These are phyloP conservation scores for Caenorhabditis angaria DNA, from an alignment of 2,888 invertebrate species.

Conservation along the genomic window DNA sequence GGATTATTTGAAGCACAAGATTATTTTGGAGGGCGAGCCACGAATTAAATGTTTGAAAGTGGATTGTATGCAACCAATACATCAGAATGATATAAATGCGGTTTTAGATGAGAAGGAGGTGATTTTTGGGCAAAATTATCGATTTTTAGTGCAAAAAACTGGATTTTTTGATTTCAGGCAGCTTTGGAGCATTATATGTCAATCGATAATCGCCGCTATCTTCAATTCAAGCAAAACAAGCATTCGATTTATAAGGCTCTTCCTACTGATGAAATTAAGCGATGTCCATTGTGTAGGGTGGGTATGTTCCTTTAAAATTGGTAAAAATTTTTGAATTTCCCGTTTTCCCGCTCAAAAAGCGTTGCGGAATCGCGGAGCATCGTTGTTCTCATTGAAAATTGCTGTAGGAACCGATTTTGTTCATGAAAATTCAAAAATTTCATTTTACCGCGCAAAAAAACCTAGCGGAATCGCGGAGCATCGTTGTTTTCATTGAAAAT, in stretches of 20 bases:
- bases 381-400: no score
- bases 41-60: slow-evolving; percentile 44
- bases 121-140: no score
- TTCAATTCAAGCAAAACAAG: slow-evolving; percentile 53
- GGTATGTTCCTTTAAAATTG: neutral
- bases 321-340: neutral
- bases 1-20: slow-evolving; percentile 45
- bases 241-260: slow-evolving; percentile 40
- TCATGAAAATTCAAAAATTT: no score
- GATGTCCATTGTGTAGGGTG: slow-evolving; percentile 48
- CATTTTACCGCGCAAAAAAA: no score
- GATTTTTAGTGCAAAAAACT: no score
- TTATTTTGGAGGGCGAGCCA: slow-evolving; percentile 41
- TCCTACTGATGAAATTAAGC: slow-evolving; percentile 33
- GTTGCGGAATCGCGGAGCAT: no score
- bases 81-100: slow-evolving; percentile 57
- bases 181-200: slow-evolving; percentile 49
- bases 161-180: slow-evolving; percentile 12
- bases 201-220: slow-evolving; percentile 34
- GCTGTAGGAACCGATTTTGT: no score
- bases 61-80: slow-evolving; percentile 38
- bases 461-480: no score
- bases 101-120: slow-evolving; percentile 52
- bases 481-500: no score
- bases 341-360: no score